Evolutionary conservation across 2,113 vertebrate genomes (phyloP), one percentile per base, ranked within the genome.

Genomic region (Motacilla tschutschensis): DNA sequence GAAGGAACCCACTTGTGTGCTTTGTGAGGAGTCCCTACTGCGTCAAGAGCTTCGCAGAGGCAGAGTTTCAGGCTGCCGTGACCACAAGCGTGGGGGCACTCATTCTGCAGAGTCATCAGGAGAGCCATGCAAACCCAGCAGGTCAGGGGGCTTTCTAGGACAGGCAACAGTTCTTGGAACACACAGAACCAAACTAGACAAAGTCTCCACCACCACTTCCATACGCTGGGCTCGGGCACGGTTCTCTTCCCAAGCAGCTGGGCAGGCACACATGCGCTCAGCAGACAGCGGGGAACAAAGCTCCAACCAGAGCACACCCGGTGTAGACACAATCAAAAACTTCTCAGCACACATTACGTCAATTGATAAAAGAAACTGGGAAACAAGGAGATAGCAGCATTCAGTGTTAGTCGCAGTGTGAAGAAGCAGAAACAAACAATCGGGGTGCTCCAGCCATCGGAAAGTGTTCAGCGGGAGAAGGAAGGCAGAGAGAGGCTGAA

Each of bases 331-430:
- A 67, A 28, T 88, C 75, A 60, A 26, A 40, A 82, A 50, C 25
- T 66, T 65, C 84, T 87, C 43, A 36, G 75, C 38, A 43, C 51
- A 69, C 17, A 4, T 67, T 24, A 62, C 74, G 75, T 83, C 69
- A 87, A 64, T 62, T 93, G 78, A 87, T 29, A 66, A 63, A 88
- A 79, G 63, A 82, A 69, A 67, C 31, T 63, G 83, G 87, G 85
- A 40, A 88, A 92, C 90, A 70, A 95, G 94, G 91, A 95, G 90
- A 88, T 87, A 91, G 89, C 91, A 94, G 95, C 97, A 97, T 96
- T 96, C 93, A 88, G 81, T 95, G 95, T 97, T 97, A 97, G 96
- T 97, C 88, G 83, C 50, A 63, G 83, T 86, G 93, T 92, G 69
- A 91, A 91, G 89, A 63, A 81, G 53, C 85, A 79, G 86, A 67